phyloP scores from a whole-genome alignment of 1,140 invertebrate genomes.

The Capitella teleta region DNA sequence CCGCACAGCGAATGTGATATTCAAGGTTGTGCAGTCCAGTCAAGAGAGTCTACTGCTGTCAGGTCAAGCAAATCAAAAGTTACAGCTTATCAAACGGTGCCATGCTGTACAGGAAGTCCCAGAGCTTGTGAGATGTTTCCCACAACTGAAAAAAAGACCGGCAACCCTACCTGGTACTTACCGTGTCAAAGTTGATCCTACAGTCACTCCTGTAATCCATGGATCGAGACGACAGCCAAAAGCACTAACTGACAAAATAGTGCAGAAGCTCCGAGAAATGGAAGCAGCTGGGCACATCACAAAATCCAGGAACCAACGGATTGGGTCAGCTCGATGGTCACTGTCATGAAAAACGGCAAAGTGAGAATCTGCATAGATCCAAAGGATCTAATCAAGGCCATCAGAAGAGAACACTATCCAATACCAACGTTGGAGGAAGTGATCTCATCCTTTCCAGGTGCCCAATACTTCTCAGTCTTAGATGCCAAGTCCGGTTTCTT shows the following conservation, averaged over 20 bases:
- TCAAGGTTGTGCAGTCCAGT: too few species aligned
- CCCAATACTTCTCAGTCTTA: constrained; percentile 41
- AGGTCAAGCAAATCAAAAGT: too few species aligned
- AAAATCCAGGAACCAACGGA: background rate
- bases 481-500: constrained; percentile 43
- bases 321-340: background rate
- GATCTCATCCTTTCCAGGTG: constrained; percentile 23
- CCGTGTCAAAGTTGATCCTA: constrained; percentile 8
- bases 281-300: constrained; percentile 5
- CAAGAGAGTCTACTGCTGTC: too few species aligned
- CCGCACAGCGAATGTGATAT: too few species aligned
- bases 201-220: constrained; percentile 10
- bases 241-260: constrained; percentile 1
- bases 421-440: constrained; percentile 15
- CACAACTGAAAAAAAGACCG: constrained; percentile 1
- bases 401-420: constrained; percentile 2
- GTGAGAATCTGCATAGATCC: background rate
- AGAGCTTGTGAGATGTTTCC: too few species aligned
- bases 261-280: constrained; percentile 5
- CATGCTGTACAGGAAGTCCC: too few species aligned
- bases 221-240: constrained; percentile 6
- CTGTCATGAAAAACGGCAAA: background rate
- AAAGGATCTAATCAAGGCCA: background rate
- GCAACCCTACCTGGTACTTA: constrained; percentile 7
- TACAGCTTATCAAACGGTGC: too few species aligned